phyloP scores from a whole-genome alignment of 2,797 vertebrate genomes.

The Spondyliosoma cantharus region DNA sequence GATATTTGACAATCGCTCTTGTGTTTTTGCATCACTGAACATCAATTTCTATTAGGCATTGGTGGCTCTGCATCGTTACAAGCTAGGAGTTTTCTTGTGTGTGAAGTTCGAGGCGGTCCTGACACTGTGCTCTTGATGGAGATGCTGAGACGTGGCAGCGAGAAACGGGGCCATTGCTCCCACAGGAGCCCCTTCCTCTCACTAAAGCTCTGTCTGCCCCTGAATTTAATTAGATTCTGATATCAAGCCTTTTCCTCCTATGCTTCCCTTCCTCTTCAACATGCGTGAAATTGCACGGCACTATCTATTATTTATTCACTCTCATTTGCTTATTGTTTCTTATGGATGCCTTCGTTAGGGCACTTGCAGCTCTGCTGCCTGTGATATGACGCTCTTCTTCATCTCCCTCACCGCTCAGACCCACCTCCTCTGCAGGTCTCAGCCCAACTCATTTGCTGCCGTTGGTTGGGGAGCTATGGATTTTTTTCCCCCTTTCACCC shows the following conservation, averaged over 20 bases:
- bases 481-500: conserved; percentile 86
- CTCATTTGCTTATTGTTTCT: conserved; percentile 82
- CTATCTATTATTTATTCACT: conserved; percentile 84
- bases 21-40: conserved; percentile 38
- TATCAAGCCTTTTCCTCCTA: conserved; percentile 76
- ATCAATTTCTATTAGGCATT: conserved; percentile 20
- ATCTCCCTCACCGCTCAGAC: conserved; percentile 69
- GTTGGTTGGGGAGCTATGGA: conserved; percentile 91
- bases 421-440: conserved; percentile 83
- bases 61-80: conserved; percentile 56
- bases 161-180: conserved; percentile 79
- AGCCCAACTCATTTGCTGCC: conserved; percentile 84
- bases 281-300: conserved; percentile 81
- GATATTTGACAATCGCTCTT: conserved; percentile 42
- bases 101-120: conserved; percentile 55
- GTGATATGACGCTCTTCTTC: conserved; percentile 73
- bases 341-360: conserved; percentile 77
- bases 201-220: conserved; percentile 79
- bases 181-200: conserved; percentile 75
- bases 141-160: conserved; percentile 61
- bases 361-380: conserved; percentile 68
- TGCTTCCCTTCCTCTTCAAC: conserved; percentile 82
- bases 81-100: conserved; percentile 33
- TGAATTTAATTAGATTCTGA: conserved; percentile 86
- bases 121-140: conserved; percentile 67